Percentiles rank a stretch among this genome's conserved stretches.
phyloP scores from a whole-genome alignment of 1,140 invertebrate genomes.

The Drosophila teissieri region DNA sequence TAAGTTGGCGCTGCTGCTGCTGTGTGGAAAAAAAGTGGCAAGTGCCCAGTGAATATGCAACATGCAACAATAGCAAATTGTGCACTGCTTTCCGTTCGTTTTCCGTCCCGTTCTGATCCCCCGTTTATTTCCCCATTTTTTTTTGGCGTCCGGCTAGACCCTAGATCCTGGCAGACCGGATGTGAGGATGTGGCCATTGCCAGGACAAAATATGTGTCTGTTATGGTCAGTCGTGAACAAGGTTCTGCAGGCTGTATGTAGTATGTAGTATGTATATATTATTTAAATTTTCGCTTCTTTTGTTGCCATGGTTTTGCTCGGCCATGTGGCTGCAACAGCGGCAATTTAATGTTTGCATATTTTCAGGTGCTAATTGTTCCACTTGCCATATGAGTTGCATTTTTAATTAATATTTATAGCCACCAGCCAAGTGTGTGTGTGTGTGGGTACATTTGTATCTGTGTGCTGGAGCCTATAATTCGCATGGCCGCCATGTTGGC shows the following conservation, averaged over 20 bases:
- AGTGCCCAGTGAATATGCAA: conserved; percentile 53
- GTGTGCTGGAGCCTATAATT: conserved; percentile 44
- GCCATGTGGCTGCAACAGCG: conserved; percentile 44
- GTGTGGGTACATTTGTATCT: background rate
- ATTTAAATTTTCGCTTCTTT: conserved; percentile 64
- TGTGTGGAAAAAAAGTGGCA: conserved; percentile 28
- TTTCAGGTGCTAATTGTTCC: conserved; percentile 85
- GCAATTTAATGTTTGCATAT: conserved; percentile 84
- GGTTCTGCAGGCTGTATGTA: conserved; percentile 21
- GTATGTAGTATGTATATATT: conserved; percentile 33
- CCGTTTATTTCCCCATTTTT: conserved; percentile 13
- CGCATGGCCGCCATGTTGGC: conserved; percentile 66
- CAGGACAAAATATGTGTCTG: conserved; percentile 83
- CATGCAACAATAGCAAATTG: conserved; percentile 67
- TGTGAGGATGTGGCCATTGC: conserved; percentile 70
- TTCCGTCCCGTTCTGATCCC: conserved; percentile 46
- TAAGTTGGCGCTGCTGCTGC: conserved; percentile 7
- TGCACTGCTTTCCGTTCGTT: conserved; percentile 73
- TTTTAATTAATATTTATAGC: conserved; percentile 84
- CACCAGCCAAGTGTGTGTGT: background rate
- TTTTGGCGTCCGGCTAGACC: conserved; percentile 27
- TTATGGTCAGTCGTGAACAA: conserved; percentile 70
- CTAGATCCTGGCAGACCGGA: conserved; percentile 45
- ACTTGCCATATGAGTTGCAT: conserved; percentile 84
- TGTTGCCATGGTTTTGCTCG: conserved; percentile 42